A percentile compares a stretch with the other conserved stretches of the same genome.
phyloP scores from a whole-genome alignment of 2,113 vertebrate genomes.

The Barbus barbus region DNA sequence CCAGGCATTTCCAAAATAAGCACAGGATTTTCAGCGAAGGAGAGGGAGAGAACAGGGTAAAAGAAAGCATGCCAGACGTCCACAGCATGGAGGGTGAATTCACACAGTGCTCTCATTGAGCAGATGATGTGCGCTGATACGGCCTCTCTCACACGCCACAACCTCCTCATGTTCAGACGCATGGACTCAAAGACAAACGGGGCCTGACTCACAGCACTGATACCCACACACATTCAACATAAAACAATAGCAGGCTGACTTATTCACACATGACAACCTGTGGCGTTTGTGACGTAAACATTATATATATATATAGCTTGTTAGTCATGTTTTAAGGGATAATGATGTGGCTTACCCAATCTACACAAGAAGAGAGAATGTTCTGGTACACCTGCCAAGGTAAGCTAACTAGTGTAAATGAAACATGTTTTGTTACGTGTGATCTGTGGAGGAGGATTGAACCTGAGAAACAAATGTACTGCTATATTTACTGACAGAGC shows the following conservation, averaged over 20 bases:
- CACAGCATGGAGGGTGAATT: slow-evolving; percentile 18
- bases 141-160: neutral
- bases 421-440: neutral
- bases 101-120: slow-evolving; percentile 36
- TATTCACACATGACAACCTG: slow-evolving; percentile 22
- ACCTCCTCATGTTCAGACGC: neutral
- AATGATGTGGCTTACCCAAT: neutral
- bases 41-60: slow-evolving; percentile 43
- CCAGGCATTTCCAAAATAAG: slow-evolving; percentile 53
- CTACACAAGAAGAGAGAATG: neutral
- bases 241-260: neutral
- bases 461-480: neutral
- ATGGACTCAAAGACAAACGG: slow-evolving; percentile 15
- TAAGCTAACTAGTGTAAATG: neutral
- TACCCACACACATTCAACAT: neutral
- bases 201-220: slow-evolving; percentile 19
- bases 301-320: slow-evolving; percentile 7
- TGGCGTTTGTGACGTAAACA: neutral
- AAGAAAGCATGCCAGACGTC: slow-evolving; percentile 16
- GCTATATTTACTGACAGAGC: too few relatives aligned
- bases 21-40: slow-evolving; percentile 50
- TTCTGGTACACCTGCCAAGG: neutral
- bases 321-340: neutral
- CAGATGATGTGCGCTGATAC: slow-evolving; percentile 22
- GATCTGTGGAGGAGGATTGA: neutral